Evolutionary conservation across 2,797 vertebrate genomes (phyloP).

Genomic region (Peromyscus attwateri): DNA sequence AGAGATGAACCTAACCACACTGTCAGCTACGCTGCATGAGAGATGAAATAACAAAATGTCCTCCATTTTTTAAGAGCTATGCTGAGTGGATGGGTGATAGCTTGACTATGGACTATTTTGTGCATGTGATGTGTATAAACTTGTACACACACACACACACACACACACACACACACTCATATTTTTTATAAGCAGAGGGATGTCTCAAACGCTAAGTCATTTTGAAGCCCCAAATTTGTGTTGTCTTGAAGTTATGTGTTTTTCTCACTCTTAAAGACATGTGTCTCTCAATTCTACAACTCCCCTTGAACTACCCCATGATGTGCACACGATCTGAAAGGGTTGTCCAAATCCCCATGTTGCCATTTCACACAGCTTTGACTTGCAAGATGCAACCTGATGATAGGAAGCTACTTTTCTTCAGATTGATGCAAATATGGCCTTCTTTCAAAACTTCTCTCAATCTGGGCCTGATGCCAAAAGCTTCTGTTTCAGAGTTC

Average conservation of each 20-base stretch:
- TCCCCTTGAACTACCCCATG: not conserved
- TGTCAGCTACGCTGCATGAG: not conserved
- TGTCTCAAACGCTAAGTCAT: not conserved
- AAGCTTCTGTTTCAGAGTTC: slow-evolving; percentile 17
- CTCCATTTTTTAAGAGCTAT: not conserved
- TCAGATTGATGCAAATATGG: not conserved
- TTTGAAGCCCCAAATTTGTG: not conserved
- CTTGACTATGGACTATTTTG: not conserved
- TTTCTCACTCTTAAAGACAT: not conserved
- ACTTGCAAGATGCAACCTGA: not conserved
- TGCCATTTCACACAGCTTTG: not conserved
- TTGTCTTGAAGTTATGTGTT: not conserved
- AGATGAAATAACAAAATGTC: not conserved
- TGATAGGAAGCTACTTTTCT: not conserved
- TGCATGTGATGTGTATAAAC: not conserved
- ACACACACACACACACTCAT: not conserved
- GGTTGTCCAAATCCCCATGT: not conserved
- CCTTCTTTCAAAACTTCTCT: slow-evolving; percentile 50
- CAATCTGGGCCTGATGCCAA: not conserved
- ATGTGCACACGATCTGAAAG: not conserved
- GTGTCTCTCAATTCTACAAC: not conserved
- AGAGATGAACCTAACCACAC: not conserved
- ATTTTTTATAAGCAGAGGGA: not conserved
- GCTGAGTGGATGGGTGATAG: not conserved
- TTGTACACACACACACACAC: too few relatives aligned